Percentiles rank a stretch among this genome's conserved stretches.
phyloP scores from a whole-genome alignment of 2,113 vertebrate species.

The Rhinoderma darwinii region DNA sequence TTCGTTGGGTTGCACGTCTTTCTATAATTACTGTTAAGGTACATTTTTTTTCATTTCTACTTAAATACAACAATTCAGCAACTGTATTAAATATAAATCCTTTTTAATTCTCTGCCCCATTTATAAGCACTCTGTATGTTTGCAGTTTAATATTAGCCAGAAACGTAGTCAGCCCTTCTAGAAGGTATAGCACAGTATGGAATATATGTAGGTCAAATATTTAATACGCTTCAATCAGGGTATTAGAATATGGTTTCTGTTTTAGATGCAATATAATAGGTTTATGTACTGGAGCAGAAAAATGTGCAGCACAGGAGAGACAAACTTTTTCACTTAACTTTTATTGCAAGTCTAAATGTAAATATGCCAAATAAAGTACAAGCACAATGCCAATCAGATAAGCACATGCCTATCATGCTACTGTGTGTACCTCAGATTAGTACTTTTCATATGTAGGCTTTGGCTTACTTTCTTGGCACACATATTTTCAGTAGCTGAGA shows the following conservation, averaged over 20 bases:
- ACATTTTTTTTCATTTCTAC: no score
- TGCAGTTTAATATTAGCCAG: not conserved
- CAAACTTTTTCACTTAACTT: conserved; percentile 56
- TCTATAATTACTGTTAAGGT: no score
- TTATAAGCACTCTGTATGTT: not conserved
- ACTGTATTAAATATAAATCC: not conserved
- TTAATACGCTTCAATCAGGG: not conserved
- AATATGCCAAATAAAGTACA: conserved; percentile 51
- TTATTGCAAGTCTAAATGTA: conserved; percentile 50
- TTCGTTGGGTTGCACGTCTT: no score
- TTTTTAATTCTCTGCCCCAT: not conserved
- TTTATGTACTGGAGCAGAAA: conserved; percentile 55
- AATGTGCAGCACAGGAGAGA: conserved; percentile 54
- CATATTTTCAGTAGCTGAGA: not conserved
- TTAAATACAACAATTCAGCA: no score
- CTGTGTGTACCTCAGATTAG: conserved; percentile 41
- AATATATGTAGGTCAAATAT: not conserved
- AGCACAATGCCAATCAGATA: conserved; percentile 49
- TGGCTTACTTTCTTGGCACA: conserved; percentile 39
- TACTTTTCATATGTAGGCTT: conserved; percentile 54
- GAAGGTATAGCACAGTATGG: not conserved
- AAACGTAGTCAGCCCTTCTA: not conserved
- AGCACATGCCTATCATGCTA: conserved; percentile 23
- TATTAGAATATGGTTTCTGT: not conserved
- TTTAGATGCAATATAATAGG: conserved; percentile 39